Percentiles rank a stretch among this genome's conserved stretches.
Conservation (phyloP, 1,140 invertebrate genomes). For the Caenorhabditis tropicalis region DNA sequence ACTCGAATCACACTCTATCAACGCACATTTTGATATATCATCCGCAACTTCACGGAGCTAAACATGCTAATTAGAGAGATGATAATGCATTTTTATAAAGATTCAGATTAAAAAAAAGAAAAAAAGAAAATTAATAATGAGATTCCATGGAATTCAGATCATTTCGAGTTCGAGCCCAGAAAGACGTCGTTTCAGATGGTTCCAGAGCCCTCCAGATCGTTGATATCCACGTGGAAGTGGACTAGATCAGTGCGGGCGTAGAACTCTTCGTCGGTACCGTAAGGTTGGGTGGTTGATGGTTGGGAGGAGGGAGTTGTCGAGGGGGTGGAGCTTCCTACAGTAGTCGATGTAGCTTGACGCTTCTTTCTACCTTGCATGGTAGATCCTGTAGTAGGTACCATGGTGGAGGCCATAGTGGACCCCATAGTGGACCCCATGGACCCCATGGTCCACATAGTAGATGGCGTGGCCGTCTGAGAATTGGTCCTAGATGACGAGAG, state of each 20-base stretch:
- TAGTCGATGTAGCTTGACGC: no score
- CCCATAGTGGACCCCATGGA: no score
- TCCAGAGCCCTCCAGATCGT: constrained; percentile 25
- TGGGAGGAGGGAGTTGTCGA: background rate
- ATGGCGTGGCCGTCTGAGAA: no score
- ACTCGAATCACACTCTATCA: background rate
- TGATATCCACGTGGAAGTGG: constrained; percentile 38
- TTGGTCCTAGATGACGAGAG: background rate
- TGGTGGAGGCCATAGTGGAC: no score
- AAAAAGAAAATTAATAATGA: no score
- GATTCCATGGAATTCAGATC: no score
- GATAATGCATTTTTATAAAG: no score
- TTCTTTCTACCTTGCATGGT: no score
- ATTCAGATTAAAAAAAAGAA: no score
- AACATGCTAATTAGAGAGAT: background rate
- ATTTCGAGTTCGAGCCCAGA: no score
- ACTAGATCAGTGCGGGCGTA: constrained; percentile 31
- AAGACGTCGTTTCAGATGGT: no score
- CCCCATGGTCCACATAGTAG: no score
- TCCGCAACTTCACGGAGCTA: background rate
- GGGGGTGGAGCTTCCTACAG: background rate
- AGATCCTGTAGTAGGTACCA: background rate
- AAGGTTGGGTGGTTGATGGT: constrained; percentile 17
- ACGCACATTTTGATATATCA: constrained; percentile 12
- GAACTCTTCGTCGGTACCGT: constrained; percentile 27